Percentiles rank a stretch among this genome's conserved stretches.
These are phyloP conservation scores for Oriolus oriolus DNA, from an alignment of 2,113 vertebrate species.

Conservation along the genomic window DNA sequence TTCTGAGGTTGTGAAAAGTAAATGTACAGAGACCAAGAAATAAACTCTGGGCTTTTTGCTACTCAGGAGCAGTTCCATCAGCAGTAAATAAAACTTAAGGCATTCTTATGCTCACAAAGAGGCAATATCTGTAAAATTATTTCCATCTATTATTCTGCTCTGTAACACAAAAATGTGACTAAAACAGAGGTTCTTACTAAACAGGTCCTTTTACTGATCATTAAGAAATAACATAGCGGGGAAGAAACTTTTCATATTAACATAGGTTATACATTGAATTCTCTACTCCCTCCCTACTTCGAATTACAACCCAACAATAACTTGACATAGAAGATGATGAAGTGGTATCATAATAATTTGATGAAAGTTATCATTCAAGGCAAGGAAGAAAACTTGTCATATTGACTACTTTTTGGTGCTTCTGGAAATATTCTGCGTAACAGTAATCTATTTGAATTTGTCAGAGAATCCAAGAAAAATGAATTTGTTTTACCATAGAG, in stretches of 20 bases:
- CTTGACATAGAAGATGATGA: neutral
- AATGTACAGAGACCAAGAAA: neutral
- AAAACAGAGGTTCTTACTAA: neutral
- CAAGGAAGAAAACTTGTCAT: neutral
- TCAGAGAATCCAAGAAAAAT: neutral
- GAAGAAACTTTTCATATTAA: neutral
- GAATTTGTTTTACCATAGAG: neutral
- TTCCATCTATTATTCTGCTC: neutral
- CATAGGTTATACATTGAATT: neutral
- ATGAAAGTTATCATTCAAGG: neutral
- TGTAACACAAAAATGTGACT: neutral
- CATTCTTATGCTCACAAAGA: neutral
- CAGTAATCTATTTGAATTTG: neutral
- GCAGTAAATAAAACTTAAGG: neutral
- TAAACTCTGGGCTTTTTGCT: neutral
- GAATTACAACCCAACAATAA: neutral
- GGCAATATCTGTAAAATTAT: neutral
- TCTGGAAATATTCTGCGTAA: neutral
- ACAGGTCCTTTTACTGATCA: neutral
- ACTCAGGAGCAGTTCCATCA: neutral
- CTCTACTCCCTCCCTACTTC: neutral
- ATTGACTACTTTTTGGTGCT: neutral
- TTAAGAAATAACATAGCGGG: neutral
- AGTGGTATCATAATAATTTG: neutral
- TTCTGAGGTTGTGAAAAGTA: neutral